Evolutionary conservation across 2,888 invertebrate species (phyloP).

Genomic region (Leucoma salicis): DNA sequence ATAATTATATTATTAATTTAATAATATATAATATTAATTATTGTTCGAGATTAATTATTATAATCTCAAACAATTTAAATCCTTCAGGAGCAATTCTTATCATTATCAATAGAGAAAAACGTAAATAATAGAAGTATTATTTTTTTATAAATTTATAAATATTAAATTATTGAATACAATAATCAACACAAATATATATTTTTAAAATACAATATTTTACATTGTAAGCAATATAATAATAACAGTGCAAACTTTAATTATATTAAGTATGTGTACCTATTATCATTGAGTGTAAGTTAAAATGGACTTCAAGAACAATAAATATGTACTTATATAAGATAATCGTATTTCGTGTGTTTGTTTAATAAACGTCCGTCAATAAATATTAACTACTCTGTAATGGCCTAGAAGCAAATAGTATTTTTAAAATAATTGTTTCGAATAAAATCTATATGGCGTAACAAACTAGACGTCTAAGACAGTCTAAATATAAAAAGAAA

Average conservation of each 20-base stretch:
- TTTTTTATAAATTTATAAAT: slow-evolving; percentile 17
- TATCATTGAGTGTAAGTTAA: too few species aligned
- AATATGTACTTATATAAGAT: not conserved
- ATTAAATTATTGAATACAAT: slow-evolving; percentile 28
- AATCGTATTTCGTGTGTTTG: too few species aligned
- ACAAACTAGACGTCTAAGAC: slow-evolving; percentile 10
- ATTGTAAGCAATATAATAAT: slow-evolving; percentile 14
- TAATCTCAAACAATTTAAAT: slow-evolving; percentile 48
- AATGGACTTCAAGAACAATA: slow-evolving; percentile 11
- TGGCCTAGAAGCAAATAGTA: not conserved
- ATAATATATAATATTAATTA: slow-evolving; percentile 26
- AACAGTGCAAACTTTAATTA: slow-evolving; percentile 14
- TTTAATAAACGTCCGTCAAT: not conserved
- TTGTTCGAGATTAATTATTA: slow-evolving; percentile 47
- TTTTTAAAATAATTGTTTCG: not conserved
- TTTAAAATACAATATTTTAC: slow-evolving; percentile 17
- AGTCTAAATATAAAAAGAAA: slow-evolving; percentile 27
- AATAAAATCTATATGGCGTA: slow-evolving; percentile 10
- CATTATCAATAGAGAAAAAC: slow-evolving; percentile 39
- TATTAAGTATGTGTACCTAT: too few species aligned
- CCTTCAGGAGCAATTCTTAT: slow-evolving; percentile 58
- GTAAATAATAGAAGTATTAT: slow-evolving; percentile 21
- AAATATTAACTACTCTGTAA: not conserved
- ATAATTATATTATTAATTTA: slow-evolving; percentile 32
- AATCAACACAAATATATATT: slow-evolving; percentile 34